phyloP scores from a whole-genome alignment of 2,888 invertebrate species.

The Limulus polyphemus region DNA sequence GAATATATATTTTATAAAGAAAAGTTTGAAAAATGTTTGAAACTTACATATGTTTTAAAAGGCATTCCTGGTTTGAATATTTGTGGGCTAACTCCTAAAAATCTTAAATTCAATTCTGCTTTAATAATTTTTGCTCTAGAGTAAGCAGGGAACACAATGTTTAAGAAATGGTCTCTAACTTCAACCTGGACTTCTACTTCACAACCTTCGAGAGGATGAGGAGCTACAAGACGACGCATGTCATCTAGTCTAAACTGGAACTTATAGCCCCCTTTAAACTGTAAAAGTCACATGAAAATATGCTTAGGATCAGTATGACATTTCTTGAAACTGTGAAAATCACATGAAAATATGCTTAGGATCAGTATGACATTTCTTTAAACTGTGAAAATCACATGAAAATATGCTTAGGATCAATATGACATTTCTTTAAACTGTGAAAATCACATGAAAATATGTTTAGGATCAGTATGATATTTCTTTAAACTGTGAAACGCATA shows the following conservation, averaged over 20 bases:
- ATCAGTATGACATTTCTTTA: background rate
- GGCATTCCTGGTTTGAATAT: slow-evolving; percentile 29
- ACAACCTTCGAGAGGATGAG: slow-evolving; percentile 19
- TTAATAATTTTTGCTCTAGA: slow-evolving; percentile 24
- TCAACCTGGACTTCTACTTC: slow-evolving; percentile 26
- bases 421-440: slow-evolving; percentile 14
- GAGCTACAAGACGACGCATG: slow-evolving; percentile 10
- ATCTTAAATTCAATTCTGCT: slow-evolving; percentile 21
- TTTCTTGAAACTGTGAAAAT: slow-evolving; percentile 14
- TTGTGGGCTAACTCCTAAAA: slow-evolving; percentile 23
- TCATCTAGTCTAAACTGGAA: slow-evolving; percentile 21
- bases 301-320: too few relatives aligned
- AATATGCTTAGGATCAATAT: too few relatives aligned
- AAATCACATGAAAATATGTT: background rate
- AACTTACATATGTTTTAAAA: slow-evolving; percentile 25
- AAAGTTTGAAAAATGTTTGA: background rate
- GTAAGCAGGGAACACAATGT: slow-evolving; percentile 23
- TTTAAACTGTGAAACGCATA: too few relatives aligned
- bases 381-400: slow-evolving; percentile 14
- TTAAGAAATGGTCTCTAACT: slow-evolving; percentile 25
- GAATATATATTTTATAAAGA: background rate
- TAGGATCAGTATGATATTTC: too few relatives aligned
- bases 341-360: too few relatives aligned
- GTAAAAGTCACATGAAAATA: background rate
- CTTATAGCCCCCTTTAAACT: slow-evolving; percentile 25